phyloP scores from a whole-genome alignment of 2,888 invertebrate species.

The Acrocera orbiculus region DNA sequence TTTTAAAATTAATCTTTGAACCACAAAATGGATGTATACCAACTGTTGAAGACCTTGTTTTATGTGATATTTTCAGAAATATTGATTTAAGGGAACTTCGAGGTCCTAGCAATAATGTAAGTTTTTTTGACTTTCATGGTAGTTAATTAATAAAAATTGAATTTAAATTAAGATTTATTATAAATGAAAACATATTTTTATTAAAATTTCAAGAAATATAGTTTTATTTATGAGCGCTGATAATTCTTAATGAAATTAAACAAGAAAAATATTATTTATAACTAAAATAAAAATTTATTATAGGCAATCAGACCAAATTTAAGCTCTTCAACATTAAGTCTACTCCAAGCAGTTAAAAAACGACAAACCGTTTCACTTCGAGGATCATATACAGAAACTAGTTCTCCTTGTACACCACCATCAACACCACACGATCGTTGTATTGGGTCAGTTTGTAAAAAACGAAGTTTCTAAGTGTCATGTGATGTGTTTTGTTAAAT shows the following conservation, averaged over 20 bases:
- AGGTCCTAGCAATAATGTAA: conserved; percentile 60
- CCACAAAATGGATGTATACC: conserved; percentile 48
- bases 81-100: conserved; percentile 78
- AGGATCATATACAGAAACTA: conserved; percentile 29
- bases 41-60: conserved; percentile 58
- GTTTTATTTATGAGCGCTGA: neutral
- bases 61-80: conserved; percentile 71
- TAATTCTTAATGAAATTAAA: too few relatives aligned
- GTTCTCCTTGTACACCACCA: conserved; percentile 31
- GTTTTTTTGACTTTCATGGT: too few relatives aligned
- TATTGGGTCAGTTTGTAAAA: conserved; percentile 23
- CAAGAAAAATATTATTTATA: neutral
- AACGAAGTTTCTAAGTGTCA: conserved; percentile 2
- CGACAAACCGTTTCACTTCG: conserved; percentile 30
- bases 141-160: too few relatives aligned
- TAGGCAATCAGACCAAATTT: conserved; percentile 32
- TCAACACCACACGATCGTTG: conserved; percentile 30
- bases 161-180: too few relatives aligned
- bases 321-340: conserved; percentile 29
- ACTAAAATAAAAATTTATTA: conserved; percentile 1
- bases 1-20: conserved; percentile 61
- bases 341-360: conserved; percentile 30
- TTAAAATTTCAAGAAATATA: neutral
- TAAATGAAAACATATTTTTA: too few relatives aligned
- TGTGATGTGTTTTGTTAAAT: neutral